phyloP scores from a whole-genome alignment of 2,797 vertebrate species.

The Varecia variegata region DNA sequence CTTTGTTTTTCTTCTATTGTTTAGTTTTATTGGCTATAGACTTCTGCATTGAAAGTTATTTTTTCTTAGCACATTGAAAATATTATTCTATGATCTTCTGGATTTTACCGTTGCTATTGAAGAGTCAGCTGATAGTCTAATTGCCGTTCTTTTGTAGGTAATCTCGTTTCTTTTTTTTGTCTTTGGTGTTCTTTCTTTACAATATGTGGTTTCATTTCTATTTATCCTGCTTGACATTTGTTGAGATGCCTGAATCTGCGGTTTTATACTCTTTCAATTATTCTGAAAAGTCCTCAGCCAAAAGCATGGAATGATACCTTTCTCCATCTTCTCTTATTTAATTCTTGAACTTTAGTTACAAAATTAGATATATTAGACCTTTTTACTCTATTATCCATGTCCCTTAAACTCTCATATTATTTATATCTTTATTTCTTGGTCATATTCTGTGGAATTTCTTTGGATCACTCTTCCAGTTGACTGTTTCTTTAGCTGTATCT shows the following conservation, averaged over 20 bases:
- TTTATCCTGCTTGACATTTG: background rate
- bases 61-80: conserved; percentile 23
- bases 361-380: background rate
- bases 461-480: background rate
- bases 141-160: background rate
- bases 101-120: background rate
- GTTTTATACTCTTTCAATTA: background rate
- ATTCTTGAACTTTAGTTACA: conserved; percentile 8
- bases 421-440: background rate
- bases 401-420: background rate
- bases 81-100: background rate
- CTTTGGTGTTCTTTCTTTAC: background rate
- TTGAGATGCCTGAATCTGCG: conserved; percentile 2
- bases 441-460: background rate
- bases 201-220: background rate
- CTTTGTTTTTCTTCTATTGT: conserved; percentile 6
- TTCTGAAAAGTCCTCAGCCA: background rate
- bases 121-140: background rate
- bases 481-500: background rate
- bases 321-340: background rate
- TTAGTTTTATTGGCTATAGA: conserved; percentile 7
- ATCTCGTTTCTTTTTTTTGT: conserved; percentile 8
- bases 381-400: background rate
- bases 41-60: background rate
- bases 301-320: conserved; percentile 8